Evolutionary conservation across 2,888 invertebrate species (phyloP), one percentile per base, ranked within the genome.

Genomic region (Limnephilus lunatus): DNA sequence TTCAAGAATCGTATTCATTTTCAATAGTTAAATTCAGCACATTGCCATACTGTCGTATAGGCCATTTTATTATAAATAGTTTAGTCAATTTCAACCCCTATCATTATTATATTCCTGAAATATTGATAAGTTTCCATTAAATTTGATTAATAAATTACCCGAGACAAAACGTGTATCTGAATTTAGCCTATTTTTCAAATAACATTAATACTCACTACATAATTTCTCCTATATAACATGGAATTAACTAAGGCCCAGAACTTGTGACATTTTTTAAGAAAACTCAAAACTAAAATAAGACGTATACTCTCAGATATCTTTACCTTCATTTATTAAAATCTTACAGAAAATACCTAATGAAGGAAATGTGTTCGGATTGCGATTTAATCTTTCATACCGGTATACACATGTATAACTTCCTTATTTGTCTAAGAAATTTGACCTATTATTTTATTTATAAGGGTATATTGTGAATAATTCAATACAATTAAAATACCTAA

Each of bases 41-140:
- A 68, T 68, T 82, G 30, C 19, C 85, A 30, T 53, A 85, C 85
- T 31, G 32, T 82, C 48, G 15, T 82, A n/a, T 87, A 90, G 80
- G 80, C 81, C 32, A 80, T 85, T 85, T 92, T 89, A 25, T 25
- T 25, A 19, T 15, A 53, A 3, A 68, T 68, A 68, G 68, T 68
- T 68, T 25, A n/a, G 9, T 4, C n/a, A n/a, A 68, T 68, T 68
- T 25, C 25, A 68, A 68, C 25, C 5, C 68, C 25, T 68, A 25
- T 68, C 68, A 68, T 68, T 68, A 9, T 68, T 25, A 68, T 25
- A 2, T 25, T 25, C 68, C 68, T 2, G 25, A 68, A 68, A 68
- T 68, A 68, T 68, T 68, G 1, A 68, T 68, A 68, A 68, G 9
- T 68, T 68, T 68, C 25, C 68, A 44, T 44, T 14, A 14, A 48